Base-by-base conservation (phyloP, 2,113 vertebrate species). In the Platycercus adscitus region DNA sequence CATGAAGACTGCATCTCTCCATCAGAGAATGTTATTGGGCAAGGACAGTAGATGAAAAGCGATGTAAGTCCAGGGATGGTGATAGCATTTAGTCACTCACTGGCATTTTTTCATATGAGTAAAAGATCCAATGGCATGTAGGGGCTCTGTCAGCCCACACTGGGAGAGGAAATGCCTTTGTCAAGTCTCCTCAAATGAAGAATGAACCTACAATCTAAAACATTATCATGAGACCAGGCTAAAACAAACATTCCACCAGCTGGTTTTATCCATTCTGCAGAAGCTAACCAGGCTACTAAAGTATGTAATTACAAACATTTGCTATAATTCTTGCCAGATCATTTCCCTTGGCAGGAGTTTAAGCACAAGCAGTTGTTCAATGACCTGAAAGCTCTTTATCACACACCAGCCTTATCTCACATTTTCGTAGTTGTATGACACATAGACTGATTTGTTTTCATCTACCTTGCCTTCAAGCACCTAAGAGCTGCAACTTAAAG, bases 301-400 rank as follows among this genome's bases (percentile, higher is more conserved):
- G 12, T 35, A 73, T 47, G 35, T 24, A 78, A 93, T 84, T 92
- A 33, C 17, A 80, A 89, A 82, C 0, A 1, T 28, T 56, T 61
- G 35, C 53, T 60, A 17, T 76, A 76, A 47, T 61, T 65, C 53
- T 52, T 95, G 81, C 72, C 89, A 81, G 68, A 44, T 63, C 23
- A 77, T 84, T 90, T 89, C 52, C 49, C 83, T 69, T 43, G 44
- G 65, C n/a, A 80, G 78, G 61, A 85, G 10, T 88, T 95, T 66
- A 92, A 66, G 49, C n/a, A 79, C 17, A 73, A 89, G 56, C 20
- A 50, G 37, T 70, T 58, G 19, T 89, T 93, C 52, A 46, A 11
- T 73, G 55, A 64, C 49, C 33, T 75, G 78, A 61, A 91, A 96
- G 60, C n/a, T 89, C 50, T 88, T 72, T 11, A 12, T 86, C 50